Conservation (phyloP, 2,113 vertebrate species). For the Laticauda colubrina region DNA sequence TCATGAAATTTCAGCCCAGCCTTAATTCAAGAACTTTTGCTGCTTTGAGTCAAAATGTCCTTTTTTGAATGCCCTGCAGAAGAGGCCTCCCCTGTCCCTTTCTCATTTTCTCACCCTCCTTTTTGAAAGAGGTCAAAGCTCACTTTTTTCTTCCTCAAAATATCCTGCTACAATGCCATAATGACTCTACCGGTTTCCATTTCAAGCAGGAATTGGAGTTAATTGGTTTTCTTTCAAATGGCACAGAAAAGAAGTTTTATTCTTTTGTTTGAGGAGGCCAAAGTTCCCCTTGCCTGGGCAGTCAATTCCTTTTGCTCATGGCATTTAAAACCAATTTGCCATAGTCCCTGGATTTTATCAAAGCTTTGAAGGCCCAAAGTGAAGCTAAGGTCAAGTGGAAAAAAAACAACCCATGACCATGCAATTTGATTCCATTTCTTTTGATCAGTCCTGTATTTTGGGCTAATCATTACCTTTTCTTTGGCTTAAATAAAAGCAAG, state of each 20-base stretch:
- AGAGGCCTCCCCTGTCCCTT: not conserved
- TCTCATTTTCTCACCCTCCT: not conserved
- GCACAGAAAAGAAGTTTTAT: not conserved
- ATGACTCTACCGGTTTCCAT: not conserved
- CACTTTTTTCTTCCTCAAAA: constrained; percentile 7
- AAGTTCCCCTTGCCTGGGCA: not conserved
- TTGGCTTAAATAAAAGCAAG: not conserved
- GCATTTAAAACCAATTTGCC: not conserved
- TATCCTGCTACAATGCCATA: not conserved
- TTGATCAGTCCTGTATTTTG: not conserved
- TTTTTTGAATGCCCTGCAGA: not conserved
- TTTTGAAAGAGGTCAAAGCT: not conserved
- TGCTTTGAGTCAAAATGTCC: not conserved
- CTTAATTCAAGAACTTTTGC: not conserved
- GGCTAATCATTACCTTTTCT: not conserved
- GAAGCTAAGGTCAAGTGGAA: not conserved
- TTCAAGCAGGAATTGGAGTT: not conserved
- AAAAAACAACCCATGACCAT: not conserved
- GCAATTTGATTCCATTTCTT: not conserved
- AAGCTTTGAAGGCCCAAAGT: not conserved
- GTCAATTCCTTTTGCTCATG: constrained; percentile 1
- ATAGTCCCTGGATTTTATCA: not conserved
- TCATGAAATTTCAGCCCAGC: not conserved
- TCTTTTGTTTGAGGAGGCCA: constrained; percentile 13
- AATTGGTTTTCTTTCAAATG: not conserved